Evolutionary conservation across 2,888 invertebrate species (phyloP).

Genomic region (Chrysolina americana): DNA sequence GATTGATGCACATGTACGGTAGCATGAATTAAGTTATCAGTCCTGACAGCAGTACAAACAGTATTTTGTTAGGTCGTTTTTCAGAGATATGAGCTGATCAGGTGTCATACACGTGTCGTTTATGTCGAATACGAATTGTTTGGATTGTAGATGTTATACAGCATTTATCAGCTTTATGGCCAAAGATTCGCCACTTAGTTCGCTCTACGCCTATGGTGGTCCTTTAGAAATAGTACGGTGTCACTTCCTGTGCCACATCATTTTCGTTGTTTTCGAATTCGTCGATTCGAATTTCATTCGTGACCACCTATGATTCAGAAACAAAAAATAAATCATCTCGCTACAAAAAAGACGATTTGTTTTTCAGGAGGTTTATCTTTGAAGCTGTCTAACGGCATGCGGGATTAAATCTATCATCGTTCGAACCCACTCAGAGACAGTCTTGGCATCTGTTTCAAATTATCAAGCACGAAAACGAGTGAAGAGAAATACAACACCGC

Average conservation of each 20-base stretch:
- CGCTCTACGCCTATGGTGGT: slow-evolving; percentile 1
- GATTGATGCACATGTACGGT: no score
- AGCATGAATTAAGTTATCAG: no score
- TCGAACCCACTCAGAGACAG: slow-evolving; percentile 34
- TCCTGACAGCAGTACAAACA: no score
- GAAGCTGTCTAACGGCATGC: slow-evolving; percentile 39
- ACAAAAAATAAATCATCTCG: slow-evolving; percentile 10
- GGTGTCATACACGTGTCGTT: no score
- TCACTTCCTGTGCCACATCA: slow-evolving; percentile 6
- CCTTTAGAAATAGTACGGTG: background rate
- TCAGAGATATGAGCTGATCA: no score
- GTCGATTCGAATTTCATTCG: slow-evolving; percentile 11
- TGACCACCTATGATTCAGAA: slow-evolving; percentile 20
- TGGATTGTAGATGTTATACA: no score
- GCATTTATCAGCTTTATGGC: no score
- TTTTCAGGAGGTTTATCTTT: slow-evolving; percentile 30
- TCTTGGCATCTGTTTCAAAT: slow-evolving; percentile 46
- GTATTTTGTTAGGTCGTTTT: no score
- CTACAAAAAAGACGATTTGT: slow-evolving; percentile 26
- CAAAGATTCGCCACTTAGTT: no score
- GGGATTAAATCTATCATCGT: slow-evolving; percentile 43
- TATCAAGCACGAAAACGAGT: slow-evolving; percentile 34
- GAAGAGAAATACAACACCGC: slow-evolving; percentile 33
- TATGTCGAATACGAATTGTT: no score
- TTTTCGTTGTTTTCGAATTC: slow-evolving; percentile 10